Percentiles rank a stretch among this genome's conserved stretches.
phyloP scores from a whole-genome alignment of 2,797 vertebrate species.

The Arremon brunneinucha region DNA sequence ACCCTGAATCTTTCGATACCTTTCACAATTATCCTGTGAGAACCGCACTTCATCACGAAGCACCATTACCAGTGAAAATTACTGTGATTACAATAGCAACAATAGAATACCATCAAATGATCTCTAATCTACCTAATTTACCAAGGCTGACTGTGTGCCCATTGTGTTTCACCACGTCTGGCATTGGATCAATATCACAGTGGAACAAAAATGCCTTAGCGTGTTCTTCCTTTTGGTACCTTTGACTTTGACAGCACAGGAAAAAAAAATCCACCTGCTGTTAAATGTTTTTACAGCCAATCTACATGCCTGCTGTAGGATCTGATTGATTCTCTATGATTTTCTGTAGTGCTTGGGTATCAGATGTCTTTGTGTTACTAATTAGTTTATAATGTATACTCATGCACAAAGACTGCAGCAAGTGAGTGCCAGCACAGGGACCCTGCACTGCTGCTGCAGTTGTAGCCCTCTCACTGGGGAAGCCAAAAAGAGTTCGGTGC shows the following conservation, averaged over 20 bases:
- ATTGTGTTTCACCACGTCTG: constrained; percentile 59
- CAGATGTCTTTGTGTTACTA: constrained; percentile 12
- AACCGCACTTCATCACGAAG: constrained; percentile 75
- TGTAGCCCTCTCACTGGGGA: neutral
- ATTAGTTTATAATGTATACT: constrained; percentile 30
- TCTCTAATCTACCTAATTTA: constrained; percentile 78
- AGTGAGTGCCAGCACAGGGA: constrained; percentile 2
- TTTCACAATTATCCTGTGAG: constrained; percentile 77
- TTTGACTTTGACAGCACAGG: constrained; percentile 42
- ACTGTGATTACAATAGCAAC: constrained; percentile 78
- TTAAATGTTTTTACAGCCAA: neutral
- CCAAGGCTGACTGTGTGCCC: constrained; percentile 70
- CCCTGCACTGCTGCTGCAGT: constrained; percentile 20
- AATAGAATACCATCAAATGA: constrained; percentile 74
- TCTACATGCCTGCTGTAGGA: constrained; percentile 33
- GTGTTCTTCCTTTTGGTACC: constrained; percentile 27
- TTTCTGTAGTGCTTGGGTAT: neutral
- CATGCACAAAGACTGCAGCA: constrained; percentile 53
- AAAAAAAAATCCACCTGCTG: neutral
- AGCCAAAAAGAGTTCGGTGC: neutral
- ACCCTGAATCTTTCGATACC: constrained; percentile 73
- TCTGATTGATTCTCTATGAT: constrained; percentile 25
- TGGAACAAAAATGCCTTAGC: constrained; percentile 60
- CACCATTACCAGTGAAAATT: constrained; percentile 77
- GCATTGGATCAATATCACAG: constrained; percentile 64